Evolutionary conservation across 2,797 vertebrate species (phyloP), one percentile per base, ranked within the genome.

Genomic region (Sebastes matsubarae): DNA sequence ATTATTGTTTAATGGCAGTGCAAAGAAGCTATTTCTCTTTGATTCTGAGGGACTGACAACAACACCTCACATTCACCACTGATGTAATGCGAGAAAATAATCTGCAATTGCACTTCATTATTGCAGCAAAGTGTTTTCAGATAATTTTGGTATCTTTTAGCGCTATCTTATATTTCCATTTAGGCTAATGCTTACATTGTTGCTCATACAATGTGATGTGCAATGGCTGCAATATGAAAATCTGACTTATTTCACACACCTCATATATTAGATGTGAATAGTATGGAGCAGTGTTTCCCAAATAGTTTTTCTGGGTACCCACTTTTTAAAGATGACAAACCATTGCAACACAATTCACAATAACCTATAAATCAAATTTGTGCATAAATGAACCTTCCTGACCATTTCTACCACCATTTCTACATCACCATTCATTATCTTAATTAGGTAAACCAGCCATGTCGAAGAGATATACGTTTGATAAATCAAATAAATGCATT

Each of bases 291-390:
- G 42, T 8, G 18, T 50, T 50, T 50, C 18, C 42, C 42, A 20
- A 50, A 50, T 50, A 1, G 16, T 46, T 46, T 46, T 46, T 46
- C 42, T 46, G 42, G 42, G 42, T 16, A 46, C 42, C 42, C 1
- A 46, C 16, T 18, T 46, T 46, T 46, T 46, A 46, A 46, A 46
- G 0, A 46, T 8, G 16, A 46, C 7, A 46, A 50, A 50, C 16
- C 42, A 20, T 50, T 50, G 46, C 46, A 0, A 20, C 16, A 18
- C 46, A 50, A 18, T 20, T 50, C 46, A 50, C 46, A 50, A 20
- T 8, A 50, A 0, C 0, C 0, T 50, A 20, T 9, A 50, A 50
- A 50, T 50, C 1, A 9, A 50, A 50, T 20, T 50, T 50, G 3
- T 20, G 46, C 18, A 9, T 50, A 4, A 50, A 20, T 50, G 8